Percentiles rank a stretch among this genome's conserved stretches.
Conservation (phyloP, 2,113 vertebrate genomes). For the Felis chaus region DNA sequence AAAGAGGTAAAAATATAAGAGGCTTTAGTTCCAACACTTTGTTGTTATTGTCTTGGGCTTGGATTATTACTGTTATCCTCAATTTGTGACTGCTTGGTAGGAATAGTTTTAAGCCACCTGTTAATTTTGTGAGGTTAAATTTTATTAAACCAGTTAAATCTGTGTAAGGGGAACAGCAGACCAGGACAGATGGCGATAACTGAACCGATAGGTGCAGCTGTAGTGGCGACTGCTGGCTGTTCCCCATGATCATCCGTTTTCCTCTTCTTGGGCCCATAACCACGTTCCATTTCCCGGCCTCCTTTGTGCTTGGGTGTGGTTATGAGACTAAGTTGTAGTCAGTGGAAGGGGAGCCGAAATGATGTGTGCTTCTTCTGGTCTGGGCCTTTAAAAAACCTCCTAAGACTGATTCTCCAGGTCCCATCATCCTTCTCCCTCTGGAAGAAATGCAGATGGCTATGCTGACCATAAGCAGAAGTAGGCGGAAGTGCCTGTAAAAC, state of each 20-base stretch:
- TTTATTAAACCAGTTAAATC: not conserved
- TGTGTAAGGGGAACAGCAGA: not conserved
- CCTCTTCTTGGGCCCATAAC: not conserved
- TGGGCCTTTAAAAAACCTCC: not conserved
- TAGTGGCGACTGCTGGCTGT: too few species aligned
- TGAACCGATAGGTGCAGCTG: not conserved
- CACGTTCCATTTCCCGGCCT: not conserved
- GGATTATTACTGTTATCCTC: not conserved
- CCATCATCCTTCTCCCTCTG: not conserved
- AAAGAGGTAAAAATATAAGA: not conserved
- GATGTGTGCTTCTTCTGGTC: not conserved
- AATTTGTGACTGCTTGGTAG: not conserved
- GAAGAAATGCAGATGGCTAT: not conserved
- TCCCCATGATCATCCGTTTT: not conserved
- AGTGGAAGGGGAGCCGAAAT: not conserved
- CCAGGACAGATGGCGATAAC: fast-evolving
- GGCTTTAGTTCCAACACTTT: not conserved
- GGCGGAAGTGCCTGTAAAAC: not conserved
- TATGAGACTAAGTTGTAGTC: not conserved
- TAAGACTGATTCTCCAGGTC: not conserved
- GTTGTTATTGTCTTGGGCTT: not conserved
- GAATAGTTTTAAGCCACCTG: not conserved
- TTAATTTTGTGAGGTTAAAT: not conserved
- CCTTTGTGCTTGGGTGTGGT: not conserved
- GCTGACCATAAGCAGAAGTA: not conserved